phyloP scores from a whole-genome alignment of 2,797 vertebrate genomes.

The Phoxinus dragarum region DNA sequence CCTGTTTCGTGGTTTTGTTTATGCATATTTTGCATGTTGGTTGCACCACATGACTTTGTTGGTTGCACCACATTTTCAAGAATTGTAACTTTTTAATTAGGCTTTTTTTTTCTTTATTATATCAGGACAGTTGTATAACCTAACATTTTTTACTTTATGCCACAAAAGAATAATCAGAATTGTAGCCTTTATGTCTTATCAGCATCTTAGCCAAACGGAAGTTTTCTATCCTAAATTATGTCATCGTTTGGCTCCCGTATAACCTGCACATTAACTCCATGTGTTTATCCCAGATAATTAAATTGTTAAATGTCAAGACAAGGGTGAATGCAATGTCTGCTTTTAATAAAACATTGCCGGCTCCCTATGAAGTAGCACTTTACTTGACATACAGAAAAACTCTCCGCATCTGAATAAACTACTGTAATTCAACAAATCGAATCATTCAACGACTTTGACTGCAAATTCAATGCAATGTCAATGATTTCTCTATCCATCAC shows the following conservation, averaged over 20 bases:
- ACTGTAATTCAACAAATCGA: slow-evolving; percentile 15
- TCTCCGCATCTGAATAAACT: background rate
- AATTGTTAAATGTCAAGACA: slow-evolving; percentile 44
- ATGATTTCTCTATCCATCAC: slow-evolving; percentile 22
- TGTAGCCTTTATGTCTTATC: background rate
- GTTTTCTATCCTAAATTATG: background rate
- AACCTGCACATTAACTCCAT: slow-evolving; percentile 30
- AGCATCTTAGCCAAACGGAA: background rate
- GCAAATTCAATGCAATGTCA: slow-evolving; percentile 1
- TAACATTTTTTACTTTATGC: background rate
- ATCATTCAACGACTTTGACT: background rate
- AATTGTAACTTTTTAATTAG: background rate
- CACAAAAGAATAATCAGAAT: background rate
- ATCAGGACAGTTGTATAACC: background rate
- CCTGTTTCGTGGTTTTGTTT: background rate
- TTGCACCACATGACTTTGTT: background rate
- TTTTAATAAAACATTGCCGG: slow-evolving; percentile 45
- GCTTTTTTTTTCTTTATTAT: background rate
- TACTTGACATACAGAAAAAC: slow-evolving; percentile 7
- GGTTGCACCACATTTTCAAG: background rate
- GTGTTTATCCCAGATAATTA: slow-evolving; percentile 50
- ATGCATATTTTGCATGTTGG: background rate
- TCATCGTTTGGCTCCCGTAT: background rate
- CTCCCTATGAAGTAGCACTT: slow-evolving; percentile 22
- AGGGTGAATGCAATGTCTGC: slow-evolving; percentile 55